Evolutionary conservation across 2,113 vertebrate genomes (phyloP).

Genomic region (Saimiri boliviensis): DNA sequence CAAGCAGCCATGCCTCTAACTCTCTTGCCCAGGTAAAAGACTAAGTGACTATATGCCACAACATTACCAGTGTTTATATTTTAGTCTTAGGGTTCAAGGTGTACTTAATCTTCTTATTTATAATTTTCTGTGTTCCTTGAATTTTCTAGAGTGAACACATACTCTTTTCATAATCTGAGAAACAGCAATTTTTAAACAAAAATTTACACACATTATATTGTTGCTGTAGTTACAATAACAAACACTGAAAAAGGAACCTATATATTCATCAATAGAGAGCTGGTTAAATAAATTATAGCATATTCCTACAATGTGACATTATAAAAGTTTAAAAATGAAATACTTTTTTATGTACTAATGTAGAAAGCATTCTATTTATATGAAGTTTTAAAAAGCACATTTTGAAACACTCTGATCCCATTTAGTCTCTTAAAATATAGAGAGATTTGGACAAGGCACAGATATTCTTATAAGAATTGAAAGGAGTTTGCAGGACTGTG

Average conservation of each 20-base stretch:
- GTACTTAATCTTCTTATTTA: neutral
- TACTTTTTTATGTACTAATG: neutral
- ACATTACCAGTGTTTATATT: neutral
- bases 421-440: conserved; percentile 3
- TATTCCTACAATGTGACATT: neutral
- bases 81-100: neutral
- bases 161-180: neutral
- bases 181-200: neutral
- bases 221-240: neutral
- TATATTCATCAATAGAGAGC: neutral
- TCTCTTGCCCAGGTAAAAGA: conserved; percentile 2
- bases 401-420: neutral
- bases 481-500: neutral
- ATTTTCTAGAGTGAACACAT: neutral
- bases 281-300: neutral
- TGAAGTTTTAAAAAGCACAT: neutral
- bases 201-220: neutral
- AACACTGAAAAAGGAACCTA: neutral
- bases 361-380: neutral
- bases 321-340: conserved; percentile 14
- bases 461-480: neutral
- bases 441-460: neutral
- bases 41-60: neutral
- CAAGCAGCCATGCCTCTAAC: neutral
- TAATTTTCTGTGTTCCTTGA: neutral